Percentiles rank a stretch among this genome's conserved stretches.
phyloP scores from a whole-genome alignment of 2,797 vertebrate genomes.

The Enteromius paludinosus region DNA sequence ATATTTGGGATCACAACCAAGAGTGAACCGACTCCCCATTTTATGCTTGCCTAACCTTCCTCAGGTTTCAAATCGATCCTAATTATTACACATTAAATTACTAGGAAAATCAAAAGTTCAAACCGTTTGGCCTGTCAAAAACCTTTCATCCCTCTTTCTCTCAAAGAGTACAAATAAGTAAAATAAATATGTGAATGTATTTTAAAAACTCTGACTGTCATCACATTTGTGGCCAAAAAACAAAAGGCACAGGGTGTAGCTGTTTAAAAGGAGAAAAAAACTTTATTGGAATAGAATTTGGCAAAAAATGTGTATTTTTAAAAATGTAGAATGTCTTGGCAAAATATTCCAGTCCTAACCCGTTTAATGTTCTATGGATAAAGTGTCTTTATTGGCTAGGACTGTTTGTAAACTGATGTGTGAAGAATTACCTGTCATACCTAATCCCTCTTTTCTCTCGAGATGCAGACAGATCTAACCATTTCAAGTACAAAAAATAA shows the following conservation, averaged over 20 bases:
- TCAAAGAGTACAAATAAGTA: not conserved
- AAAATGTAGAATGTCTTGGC: constrained; percentile 14
- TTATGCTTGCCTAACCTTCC: not conserved
- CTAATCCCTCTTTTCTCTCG: not conserved
- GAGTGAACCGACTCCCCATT: not conserved
- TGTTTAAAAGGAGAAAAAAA: constrained; percentile 20
- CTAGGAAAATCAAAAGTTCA: not conserved
- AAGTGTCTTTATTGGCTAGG: not conserved
- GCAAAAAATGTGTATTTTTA: not conserved
- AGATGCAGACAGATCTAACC: not conserved
- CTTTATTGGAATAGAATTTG: constrained; percentile 17
- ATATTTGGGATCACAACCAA: not conserved
- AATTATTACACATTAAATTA: not conserved
- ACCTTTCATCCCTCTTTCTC: not conserved
- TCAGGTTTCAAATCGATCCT: not conserved
- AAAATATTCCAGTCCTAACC: constrained; percentile 10
- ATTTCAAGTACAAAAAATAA: constrained; percentile 4
- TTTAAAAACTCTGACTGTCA: not conserved
- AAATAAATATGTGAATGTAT: not conserved
- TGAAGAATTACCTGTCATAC: constrained; percentile 1
- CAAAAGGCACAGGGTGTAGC: not conserved
- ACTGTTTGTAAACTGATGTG: constrained; percentile 9
- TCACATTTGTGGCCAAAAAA: not conserved
- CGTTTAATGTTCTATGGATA: not conserved
- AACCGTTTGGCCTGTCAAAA: not conserved